Conservation (phyloP, 1,140 invertebrate genomes). For the Drosophila melanica region DNA sequence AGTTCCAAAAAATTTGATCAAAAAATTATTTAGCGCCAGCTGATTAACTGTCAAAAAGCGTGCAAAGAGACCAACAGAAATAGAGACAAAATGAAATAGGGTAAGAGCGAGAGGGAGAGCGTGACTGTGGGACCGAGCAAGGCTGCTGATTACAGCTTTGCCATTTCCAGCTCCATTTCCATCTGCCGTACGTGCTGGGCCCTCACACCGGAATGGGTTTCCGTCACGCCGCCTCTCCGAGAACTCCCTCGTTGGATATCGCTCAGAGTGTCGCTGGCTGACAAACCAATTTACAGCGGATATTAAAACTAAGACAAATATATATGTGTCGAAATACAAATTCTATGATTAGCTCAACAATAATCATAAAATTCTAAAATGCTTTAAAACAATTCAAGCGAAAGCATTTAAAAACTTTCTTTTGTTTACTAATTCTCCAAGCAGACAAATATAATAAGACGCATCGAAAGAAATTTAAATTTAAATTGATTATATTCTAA, state of each 20-base stretch:
- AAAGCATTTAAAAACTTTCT: background rate
- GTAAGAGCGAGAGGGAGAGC: background rate
- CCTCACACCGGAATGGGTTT: background rate
- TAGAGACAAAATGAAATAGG: background rate
- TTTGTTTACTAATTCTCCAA: constrained; percentile 11
- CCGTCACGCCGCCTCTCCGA: background rate
- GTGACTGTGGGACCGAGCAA: too few relatives aligned
- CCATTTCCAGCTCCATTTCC: constrained; percentile 25
- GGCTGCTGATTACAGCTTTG: background rate
- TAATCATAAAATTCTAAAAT: background rate
- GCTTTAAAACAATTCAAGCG: background rate
- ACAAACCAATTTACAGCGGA: constrained; percentile 63
- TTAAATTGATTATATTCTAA: background rate
- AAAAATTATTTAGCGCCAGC: constrained; percentile 29
- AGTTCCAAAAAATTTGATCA: constrained; percentile 3
- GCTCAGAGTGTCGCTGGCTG: constrained; percentile 4
- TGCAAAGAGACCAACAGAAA: constrained; percentile 5
- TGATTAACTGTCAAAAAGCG: constrained; percentile 31
- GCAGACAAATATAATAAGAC: background rate
- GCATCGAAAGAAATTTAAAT: background rate
- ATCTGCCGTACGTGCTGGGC: constrained; percentile 23
- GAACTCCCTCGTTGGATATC: constrained; percentile 3
- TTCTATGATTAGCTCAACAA: constrained; percentile 1
- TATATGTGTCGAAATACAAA: background rate
- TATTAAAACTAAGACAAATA: constrained; percentile 6